Evolutionary conservation across 2,888 invertebrate genomes (phyloP).

Genomic region (Fabriciana adippe): DNA sequence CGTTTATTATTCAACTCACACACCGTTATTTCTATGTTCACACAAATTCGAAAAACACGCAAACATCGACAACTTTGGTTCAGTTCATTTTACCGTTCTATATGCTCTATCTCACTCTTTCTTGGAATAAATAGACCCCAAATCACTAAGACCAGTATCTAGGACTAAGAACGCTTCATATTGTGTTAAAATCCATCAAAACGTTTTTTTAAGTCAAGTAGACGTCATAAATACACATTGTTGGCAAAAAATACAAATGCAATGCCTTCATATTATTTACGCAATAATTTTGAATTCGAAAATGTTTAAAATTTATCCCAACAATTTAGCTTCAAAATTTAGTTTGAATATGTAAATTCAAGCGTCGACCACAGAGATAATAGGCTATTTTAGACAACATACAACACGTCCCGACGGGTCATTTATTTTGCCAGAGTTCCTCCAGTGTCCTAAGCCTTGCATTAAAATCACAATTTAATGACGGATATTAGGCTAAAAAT

Average conservation of each 20-base stretch:
- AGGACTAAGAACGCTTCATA: too few species aligned
- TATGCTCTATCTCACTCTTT: too few species aligned
- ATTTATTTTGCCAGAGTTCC: constrained; percentile 5
- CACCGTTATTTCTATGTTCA: too few species aligned
- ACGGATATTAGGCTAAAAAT: neutral
- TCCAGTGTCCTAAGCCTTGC: neutral
- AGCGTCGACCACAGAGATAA: constrained; percentile 18
- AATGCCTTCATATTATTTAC: neutral
- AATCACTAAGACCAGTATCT: too few species aligned
- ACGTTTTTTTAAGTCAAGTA: too few species aligned
- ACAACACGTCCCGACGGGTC: constrained; percentile 5
- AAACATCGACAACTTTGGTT: too few species aligned
- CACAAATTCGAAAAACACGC: too few species aligned
- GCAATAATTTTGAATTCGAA: neutral
- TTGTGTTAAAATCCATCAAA: too few species aligned
- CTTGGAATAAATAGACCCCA: too few species aligned
- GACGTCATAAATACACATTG: too few species aligned
- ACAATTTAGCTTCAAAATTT: constrained; percentile 32
- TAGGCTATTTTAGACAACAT: constrained; percentile 14
- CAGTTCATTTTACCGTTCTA: too few species aligned
- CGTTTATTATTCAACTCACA: too few species aligned
- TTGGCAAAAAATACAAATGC: neutral
- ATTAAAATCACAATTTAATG: constrained; percentile 3
- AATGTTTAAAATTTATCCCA: neutral
- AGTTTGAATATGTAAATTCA: constrained; percentile 37